phyloP scores from a whole-genome alignment of 1,140 invertebrate species.

The Agrilus planipennis region DNA sequence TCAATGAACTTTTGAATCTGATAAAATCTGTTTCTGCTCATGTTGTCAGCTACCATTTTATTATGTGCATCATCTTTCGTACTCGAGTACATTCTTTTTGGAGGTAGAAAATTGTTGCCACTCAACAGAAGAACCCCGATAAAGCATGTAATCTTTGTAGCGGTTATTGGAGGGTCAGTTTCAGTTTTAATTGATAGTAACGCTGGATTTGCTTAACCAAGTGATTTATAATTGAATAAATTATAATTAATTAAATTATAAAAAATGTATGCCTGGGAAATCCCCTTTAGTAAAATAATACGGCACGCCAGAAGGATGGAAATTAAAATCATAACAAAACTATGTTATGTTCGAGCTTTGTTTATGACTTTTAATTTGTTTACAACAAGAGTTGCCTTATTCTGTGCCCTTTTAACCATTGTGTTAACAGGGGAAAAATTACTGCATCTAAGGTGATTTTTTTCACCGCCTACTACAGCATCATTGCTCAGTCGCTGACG shows the following conservation, averaged over 20 bases:
- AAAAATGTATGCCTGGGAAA: slow-evolving; percentile 77
- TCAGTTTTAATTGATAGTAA: too few relatives aligned
- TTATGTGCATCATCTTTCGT: too few relatives aligned
- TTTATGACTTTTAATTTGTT: slow-evolving; percentile 63
- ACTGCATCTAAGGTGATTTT: slow-evolving; percentile 50
- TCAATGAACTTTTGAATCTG: too few relatives aligned
- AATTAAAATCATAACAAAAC: slow-evolving; percentile 46
- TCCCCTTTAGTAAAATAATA: slow-evolving; percentile 51
- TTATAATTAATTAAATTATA: too few relatives aligned
- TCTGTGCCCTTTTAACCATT: slow-evolving; percentile 49
- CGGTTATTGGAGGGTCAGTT: too few relatives aligned
- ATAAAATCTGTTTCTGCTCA: slow-evolving; percentile 8
- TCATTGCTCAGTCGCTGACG: slow-evolving; percentile 51
- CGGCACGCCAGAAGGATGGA: slow-evolving; percentile 46
- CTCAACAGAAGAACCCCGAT: too few relatives aligned
- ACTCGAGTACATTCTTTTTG: too few relatives aligned
- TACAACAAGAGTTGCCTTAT: slow-evolving; percentile 54
- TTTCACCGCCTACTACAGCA: slow-evolving; percentile 49
- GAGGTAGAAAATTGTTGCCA: too few relatives aligned
- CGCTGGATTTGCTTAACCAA: too few relatives aligned
- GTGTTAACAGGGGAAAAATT: slow-evolving; percentile 40
- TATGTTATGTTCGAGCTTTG: slow-evolving; percentile 54
- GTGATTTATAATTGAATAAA: too few relatives aligned
- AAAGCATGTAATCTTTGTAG: too few relatives aligned
- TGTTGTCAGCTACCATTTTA: too few relatives aligned